Conservation (phyloP, 2,888 invertebrate species). For the Listrodromus nycthemerus region DNA sequence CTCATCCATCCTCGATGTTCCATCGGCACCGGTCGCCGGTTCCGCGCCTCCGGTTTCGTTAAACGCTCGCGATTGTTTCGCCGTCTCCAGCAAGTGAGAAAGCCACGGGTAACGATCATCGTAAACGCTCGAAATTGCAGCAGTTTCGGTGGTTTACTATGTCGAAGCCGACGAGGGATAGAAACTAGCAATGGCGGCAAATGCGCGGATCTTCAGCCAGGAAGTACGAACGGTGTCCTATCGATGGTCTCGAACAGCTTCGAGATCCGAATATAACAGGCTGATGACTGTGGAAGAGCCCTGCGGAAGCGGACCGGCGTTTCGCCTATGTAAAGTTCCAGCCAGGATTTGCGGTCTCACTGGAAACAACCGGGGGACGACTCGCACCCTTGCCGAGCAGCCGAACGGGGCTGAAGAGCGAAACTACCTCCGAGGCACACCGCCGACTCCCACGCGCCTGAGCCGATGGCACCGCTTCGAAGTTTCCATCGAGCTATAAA, state of each 20-base stretch:
- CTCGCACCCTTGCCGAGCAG: constrained; percentile 10
- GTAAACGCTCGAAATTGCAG: constrained; percentile 63
- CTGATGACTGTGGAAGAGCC: background rate
- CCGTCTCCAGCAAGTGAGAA: constrained; percentile 64
- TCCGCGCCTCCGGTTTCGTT: constrained; percentile 55
- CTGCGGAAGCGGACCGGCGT: constrained; percentile 23
- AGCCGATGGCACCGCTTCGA: constrained; percentile 52
- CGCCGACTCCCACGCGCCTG: constrained; percentile 23
- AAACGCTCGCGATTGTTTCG: constrained; percentile 68
- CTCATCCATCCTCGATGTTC: background rate
- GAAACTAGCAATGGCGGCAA: constrained; percentile 4
- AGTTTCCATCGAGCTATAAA: constrained; percentile 59
- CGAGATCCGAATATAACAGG: constrained; percentile 9
- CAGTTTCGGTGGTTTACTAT: constrained; percentile 34
- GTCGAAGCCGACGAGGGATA: background rate
- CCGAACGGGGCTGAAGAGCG: background rate
- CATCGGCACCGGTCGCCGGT: constrained; percentile 14
- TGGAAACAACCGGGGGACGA: constrained; percentile 36
- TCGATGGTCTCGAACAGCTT: background rate
- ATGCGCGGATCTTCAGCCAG: background rate
- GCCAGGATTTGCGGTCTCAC: constrained; percentile 51
- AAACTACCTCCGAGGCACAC: background rate
- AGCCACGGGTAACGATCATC: constrained; percentile 64
- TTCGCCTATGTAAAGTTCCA: constrained; percentile 53
- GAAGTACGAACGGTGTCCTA: constrained; percentile 20